Conservation (phyloP, 1,140 invertebrate species). For the Chionoecetes opilio region DNA sequence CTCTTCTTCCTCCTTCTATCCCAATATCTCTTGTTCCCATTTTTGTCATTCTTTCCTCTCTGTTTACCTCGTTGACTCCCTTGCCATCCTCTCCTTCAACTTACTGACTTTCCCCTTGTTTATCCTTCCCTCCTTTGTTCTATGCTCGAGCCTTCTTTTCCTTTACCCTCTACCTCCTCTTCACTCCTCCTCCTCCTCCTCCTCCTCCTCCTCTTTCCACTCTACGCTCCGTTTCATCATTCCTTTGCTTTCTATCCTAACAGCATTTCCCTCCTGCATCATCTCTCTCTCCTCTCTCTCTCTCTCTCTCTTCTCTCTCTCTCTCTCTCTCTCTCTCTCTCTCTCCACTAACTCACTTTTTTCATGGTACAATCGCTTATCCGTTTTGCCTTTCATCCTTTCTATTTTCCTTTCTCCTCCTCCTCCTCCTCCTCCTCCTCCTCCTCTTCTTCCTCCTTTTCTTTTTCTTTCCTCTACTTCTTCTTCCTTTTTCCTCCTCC, state of each 20-base stretch:
- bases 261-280: no score
- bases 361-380: neutral
- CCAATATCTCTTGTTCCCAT: neutral
- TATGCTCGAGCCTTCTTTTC: neutral
- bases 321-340: neutral
- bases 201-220: no score
- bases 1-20: neutral
- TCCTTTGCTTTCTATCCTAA: no score
- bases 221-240: no score
- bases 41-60: neutral
- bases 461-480: neutral
- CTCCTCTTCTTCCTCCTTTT: neutral
- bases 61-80: neutral
- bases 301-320: conserved; percentile 27
- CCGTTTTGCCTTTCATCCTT: neutral
- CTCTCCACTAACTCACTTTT: neutral
- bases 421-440: neutral
- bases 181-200: no score
- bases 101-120: no score
- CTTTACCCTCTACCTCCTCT: neutral
- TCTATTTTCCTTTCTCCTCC: neutral
- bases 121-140: neutral
- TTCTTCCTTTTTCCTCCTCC: neutral
- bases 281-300: neutral
- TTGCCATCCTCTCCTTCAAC: neutral